These are phyloP conservation scores for Erebia epiphron DNA, from an alignment of 2,888 invertebrate genomes.

Conservation along the genomic window DNA sequence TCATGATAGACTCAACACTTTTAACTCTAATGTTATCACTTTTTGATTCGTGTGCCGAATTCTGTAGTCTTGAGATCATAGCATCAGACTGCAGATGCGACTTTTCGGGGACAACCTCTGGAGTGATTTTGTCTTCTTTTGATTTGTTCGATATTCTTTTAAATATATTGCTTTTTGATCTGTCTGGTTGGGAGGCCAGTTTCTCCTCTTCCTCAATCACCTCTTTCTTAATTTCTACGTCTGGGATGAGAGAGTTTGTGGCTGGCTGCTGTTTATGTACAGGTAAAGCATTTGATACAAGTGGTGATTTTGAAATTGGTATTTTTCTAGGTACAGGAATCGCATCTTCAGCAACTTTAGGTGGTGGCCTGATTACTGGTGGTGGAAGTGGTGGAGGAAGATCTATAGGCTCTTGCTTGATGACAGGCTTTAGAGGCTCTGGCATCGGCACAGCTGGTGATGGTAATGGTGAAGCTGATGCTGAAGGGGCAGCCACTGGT, in stretches of 20 bases:
- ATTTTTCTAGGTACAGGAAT: constrained; percentile 78
- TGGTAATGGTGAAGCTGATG: constrained; percentile 40
- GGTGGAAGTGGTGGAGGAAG: constrained; percentile 37
- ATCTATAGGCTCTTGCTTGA: constrained; percentile 71
- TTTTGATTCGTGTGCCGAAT: constrained; percentile 56
- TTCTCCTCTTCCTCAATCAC: constrained; percentile 82
- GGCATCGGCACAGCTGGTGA: constrained; percentile 39
- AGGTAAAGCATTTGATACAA: constrained; percentile 67
- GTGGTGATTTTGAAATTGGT: constrained; percentile 77
- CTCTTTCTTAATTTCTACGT: constrained; percentile 78
- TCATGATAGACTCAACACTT: constrained; percentile 70
- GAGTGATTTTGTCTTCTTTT: constrained; percentile 83
- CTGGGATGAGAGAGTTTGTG: constrained; percentile 61
- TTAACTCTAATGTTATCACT: constrained; percentile 63
- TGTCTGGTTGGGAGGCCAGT: constrained; percentile 90
- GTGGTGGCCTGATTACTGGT: constrained; percentile 49
- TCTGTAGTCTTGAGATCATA: constrained; percentile 75
- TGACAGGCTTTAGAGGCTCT: constrained; percentile 60
- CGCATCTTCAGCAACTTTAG: constrained; percentile 60
- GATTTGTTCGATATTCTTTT: constrained; percentile 92
- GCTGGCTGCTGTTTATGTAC: constrained; percentile 58
- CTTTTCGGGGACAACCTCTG: constrained; percentile 71
- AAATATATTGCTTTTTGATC: constrained; percentile 93
- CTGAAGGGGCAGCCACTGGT: constrained; percentile 45
- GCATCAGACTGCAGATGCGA: constrained; percentile 59